Base-by-base conservation (phyloP, 2,797 vertebrate species). In the Sorex maritimensis region DNA sequence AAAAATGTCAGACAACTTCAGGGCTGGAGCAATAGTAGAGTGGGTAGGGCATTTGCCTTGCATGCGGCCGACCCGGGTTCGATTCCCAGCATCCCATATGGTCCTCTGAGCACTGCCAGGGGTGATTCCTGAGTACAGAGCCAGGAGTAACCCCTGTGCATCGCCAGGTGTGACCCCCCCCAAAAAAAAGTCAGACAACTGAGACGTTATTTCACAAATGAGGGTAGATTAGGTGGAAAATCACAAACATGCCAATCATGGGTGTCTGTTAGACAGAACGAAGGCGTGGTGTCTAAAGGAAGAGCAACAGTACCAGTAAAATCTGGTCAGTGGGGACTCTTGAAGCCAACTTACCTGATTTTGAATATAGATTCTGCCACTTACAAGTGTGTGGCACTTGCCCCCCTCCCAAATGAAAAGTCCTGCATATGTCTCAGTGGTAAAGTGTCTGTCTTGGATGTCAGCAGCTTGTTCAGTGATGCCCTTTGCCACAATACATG, bases 301-400 rank as follows among this genome's bases (percentile, higher is more conserved):
- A 72, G 28, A 58, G 38, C 83, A 63, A 83, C 3, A 81, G 41
- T 67, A 65, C 14, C 38, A 30, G 44, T 34, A 61, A 73, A 49
- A 79, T 15, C 88, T 46, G 23, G 14, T 84, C 72, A 95, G 52
- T 78, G 15, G 28, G 68, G 58, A 38, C 26, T 85, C 46, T 52
- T 52, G 11, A 87, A 81, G 34, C 30, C 34, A 71, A 69, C 46
- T 23, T 81, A 77, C 15, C 24, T 69, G 49, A 86, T 58, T 28
- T 46, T 86, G 65, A 93, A 89, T 55, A 41, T 79, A 88, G 55
- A n/a, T 26, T 69, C 19, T 87, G n/a, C 21, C 41, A 85, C 24
- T 85, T 63, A 68, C 30, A 79, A 65, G 26, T 65, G 14, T 81
- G 52, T 91, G 26, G 28, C 17, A 49, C 46, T 85, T 92, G 19